Conservation (phyloP, 2,797 vertebrate genomes). For the Lepilemur ruficaudatus region DNA sequence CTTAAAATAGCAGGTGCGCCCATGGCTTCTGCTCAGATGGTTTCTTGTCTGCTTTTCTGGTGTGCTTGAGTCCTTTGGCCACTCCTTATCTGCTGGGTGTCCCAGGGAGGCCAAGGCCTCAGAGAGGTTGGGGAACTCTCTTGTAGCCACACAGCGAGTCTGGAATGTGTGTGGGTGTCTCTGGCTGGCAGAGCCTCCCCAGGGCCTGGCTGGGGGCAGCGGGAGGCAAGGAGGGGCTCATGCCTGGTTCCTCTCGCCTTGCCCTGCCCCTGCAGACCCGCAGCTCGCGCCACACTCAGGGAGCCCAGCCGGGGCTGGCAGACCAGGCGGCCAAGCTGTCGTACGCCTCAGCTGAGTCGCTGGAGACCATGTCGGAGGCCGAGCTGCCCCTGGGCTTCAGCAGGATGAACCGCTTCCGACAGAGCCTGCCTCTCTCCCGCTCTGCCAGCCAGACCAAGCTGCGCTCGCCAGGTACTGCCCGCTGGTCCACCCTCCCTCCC, state of each 20-base stretch:
- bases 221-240: not conserved
- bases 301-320: constrained; percentile 96
- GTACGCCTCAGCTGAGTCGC: constrained; percentile 95
- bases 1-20: constrained; percentile 74
- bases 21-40: constrained; percentile 53
- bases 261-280: constrained; percentile 88
- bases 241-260: not conserved
- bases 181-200: not conserved
- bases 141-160: not conserved
- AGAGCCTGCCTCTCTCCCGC: constrained; percentile 96
- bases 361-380: constrained; percentile 99
- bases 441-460: constrained; percentile 99
- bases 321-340: constrained; percentile 98
- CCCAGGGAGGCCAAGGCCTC: not conserved
- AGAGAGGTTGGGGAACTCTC: not conserved
- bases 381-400: constrained; percentile 97
- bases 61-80: constrained; percentile 16
- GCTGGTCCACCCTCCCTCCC: not conserved
- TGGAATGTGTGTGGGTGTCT: not conserved
- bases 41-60: constrained; percentile 57
- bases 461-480: constrained; percentile 93
- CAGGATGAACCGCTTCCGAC: constrained; percentile 98
- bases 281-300: constrained; percentile 96
- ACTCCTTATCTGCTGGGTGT: not conserved
- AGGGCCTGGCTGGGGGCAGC: not conserved